Percentiles rank a stretch among this genome's conserved stretches.
phyloP scores from a whole-genome alignment of 2,888 invertebrate species.

The Tachina lurida region DNA sequence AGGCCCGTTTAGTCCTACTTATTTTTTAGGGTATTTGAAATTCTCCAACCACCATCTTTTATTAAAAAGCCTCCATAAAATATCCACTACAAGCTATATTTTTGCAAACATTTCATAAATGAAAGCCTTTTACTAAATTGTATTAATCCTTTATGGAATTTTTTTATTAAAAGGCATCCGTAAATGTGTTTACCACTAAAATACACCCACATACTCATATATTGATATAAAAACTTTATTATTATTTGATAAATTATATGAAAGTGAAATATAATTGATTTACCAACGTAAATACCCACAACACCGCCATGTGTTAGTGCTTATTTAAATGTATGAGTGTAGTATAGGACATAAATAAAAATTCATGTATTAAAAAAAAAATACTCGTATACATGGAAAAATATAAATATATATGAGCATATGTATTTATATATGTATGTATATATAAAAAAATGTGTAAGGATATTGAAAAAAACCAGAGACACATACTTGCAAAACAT shows the following conservation, averaged over 20 bases:
- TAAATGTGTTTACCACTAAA: constrained; percentile 5
- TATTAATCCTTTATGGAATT: constrained; percentile 51
- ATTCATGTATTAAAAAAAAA: constrained; percentile 33
- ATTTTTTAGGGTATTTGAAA: neutral
- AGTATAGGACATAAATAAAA: neutral
- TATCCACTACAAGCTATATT: neutral
- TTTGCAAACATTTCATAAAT: constrained; percentile 39
- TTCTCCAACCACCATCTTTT: neutral
- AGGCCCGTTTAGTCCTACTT: too few species aligned
- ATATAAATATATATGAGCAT: neutral
- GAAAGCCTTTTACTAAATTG: constrained; percentile 62
- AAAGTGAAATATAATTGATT: constrained; percentile 62
- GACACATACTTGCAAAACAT: neutral
- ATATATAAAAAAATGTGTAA: neutral
- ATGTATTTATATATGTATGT: too few species aligned
- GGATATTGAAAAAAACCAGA: constrained; percentile 10
- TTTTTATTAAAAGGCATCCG: constrained; percentile 17
- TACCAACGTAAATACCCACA: constrained; percentile 31
- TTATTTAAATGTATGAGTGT: neutral
- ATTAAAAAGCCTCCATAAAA: neutral
- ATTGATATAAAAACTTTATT: constrained; percentile 29
- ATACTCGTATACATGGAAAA: neutral
- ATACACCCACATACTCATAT: neutral
- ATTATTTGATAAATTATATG: constrained; percentile 58
- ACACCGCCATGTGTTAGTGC: neutral